Conservation (phyloP, 1,140 invertebrate species). For the Parapsyche elsis region DNA sequence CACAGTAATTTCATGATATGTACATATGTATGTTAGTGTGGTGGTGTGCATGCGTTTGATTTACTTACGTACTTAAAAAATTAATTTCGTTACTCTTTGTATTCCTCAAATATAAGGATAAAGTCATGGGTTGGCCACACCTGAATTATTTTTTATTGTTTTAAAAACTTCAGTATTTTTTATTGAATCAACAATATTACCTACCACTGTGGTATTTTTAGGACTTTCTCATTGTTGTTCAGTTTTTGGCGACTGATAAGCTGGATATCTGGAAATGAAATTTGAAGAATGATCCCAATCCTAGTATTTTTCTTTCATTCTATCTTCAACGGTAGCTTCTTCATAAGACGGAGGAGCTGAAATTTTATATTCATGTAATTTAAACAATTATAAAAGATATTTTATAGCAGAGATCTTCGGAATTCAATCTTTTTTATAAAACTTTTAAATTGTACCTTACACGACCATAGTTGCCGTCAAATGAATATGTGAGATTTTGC, state of each 20-base stretch:
- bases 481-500: conserved; percentile 20
- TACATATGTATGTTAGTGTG: too few relatives aligned
- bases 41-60: too few relatives aligned
- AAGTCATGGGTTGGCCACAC: too few relatives aligned
- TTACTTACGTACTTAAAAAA: too few relatives aligned
- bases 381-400: conserved; percentile 9
- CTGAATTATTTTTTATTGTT: neutral
- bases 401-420: conserved; percentile 1
- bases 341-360: conserved; percentile 24
- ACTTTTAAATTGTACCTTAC: conserved; percentile 28
- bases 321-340: conserved; percentile 13
- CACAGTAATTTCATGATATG: too few relatives aligned
- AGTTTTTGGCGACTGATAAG: neutral
- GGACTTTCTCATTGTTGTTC: neutral
- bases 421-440: neutral
- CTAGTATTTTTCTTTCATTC: conserved; percentile 23
- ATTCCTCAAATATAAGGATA: too few relatives aligned
- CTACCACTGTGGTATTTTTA: neutral
- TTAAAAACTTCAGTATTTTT: neutral
- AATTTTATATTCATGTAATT: too few relatives aligned
- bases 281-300: conserved; percentile 3
- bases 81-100: too few relatives aligned
- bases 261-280: conserved; percentile 26
- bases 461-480: conserved; percentile 30
- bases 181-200: neutral